phyloP scores from a whole-genome alignment of 2,888 invertebrate species.

The Tipula helvola region DNA sequence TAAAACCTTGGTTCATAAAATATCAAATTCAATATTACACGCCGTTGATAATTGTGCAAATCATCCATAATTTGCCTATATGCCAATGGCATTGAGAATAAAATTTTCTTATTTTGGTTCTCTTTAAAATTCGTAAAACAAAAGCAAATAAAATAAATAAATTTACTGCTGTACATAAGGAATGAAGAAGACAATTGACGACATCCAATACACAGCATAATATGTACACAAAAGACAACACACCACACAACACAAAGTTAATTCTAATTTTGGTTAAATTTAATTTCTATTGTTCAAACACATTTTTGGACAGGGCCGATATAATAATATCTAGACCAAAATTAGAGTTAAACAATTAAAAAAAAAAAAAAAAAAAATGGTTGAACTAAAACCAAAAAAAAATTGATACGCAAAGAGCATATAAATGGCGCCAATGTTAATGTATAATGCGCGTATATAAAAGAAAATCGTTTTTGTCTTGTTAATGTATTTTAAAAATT shows the following conservation, averaged over 20 bases:
- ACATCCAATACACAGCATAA: background rate
- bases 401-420: background rate
- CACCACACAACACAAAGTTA: background rate
- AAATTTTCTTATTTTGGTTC: background rate
- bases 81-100: background rate
- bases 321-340: background rate
- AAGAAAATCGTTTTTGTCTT: background rate
- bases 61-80: background rate
- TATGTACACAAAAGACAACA: background rate
- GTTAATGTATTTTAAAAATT: background rate
- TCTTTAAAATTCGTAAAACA: background rate
- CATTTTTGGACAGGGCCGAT: background rate
- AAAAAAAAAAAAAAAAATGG: background rate
- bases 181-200: background rate
- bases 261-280: background rate
- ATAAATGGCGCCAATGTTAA: background rate
- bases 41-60: background rate
- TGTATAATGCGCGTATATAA: background rate
- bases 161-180: background rate
- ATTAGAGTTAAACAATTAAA: background rate
- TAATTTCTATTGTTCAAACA: background rate
- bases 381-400: background rate
- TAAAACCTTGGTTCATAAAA: background rate
- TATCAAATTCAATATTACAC: background rate
- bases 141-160: background rate